Evolutionary conservation across 1,140 invertebrate species (phyloP), one percentile per base, ranked within the genome.

Genomic region (Akabosia matsudoensis): DNA sequence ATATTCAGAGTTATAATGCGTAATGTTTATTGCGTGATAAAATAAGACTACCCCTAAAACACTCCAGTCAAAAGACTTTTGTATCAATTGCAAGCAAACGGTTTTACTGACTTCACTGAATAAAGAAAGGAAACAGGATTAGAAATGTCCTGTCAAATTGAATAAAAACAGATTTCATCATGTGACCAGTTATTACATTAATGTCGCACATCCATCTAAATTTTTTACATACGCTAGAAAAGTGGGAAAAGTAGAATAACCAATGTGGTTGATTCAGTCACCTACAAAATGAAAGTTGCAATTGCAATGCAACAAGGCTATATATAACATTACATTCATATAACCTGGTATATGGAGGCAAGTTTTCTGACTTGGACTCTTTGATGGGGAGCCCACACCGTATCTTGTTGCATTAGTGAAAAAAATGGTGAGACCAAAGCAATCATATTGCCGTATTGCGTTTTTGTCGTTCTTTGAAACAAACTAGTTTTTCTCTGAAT

Each of bases 121-220:
- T 67, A 67, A 67, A 67, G n/a, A n/a, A n/a, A 28, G 31, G 61
- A 31, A 67, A 67, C 24, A 24, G 54, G 24, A 67, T 67, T 67
- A 13, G 61, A 67, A 67, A 30, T 67, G 61, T 67, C 61, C 7
- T 31, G 61, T 67, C 22, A 67, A 67, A 67, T 67, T 31, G 61
- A 67, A 67, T 67, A 67, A 67, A 67, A 30, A 3, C 28, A 67
- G 30, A 67, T 67, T 67, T 67, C 28, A 67, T 67, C 61, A 67
- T 4, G 28, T 67, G 61, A 67, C 3, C 61, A 30, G 28, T n/a
- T 31, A 67, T 67, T 67, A 31, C 30, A 67, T 67, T 31, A 67
- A 67, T 67, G 61, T 67, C 61, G 22, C 10, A 67, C 26, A 67
- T 30, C 61, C 61, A 67, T 30, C 7, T 3, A 67, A 30, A 28